phyloP scores from a whole-genome alignment of 2,888 invertebrate genomes.

The Stegophylla sp. region DNA sequence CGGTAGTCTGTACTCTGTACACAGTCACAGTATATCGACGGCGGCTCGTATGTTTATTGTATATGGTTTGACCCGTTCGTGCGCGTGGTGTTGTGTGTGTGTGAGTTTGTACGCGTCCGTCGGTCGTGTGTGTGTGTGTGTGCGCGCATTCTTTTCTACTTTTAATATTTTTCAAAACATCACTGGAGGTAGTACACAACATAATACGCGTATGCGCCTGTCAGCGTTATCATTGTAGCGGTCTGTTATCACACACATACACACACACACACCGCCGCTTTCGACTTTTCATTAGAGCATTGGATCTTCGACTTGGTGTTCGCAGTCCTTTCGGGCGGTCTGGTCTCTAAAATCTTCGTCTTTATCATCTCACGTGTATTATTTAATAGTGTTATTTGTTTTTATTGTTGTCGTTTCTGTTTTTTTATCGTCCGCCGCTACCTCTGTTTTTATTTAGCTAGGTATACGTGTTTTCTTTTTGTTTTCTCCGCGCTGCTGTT shows the following conservation, averaged over 20 bases:
- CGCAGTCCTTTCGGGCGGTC: constrained; percentile 30
- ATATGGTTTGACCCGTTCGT: too few relatives aligned
- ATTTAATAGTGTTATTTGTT: not conserved
- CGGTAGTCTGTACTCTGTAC: too few relatives aligned
- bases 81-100: too few relatives aligned
- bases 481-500: not conserved
- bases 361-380: too few relatives aligned
- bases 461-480: not conserved
- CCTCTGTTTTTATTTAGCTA: not conserved
- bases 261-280: too few relatives aligned
- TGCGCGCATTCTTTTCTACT: constrained; percentile 4
- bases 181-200: not conserved
- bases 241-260: constrained; percentile 25
- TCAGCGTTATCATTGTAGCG: constrained; percentile 20
- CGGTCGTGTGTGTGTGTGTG: not conserved
- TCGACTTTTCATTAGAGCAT: constrained; percentile 9
- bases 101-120: not conserved
- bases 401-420: not conserved
- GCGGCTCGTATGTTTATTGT: too few relatives aligned
- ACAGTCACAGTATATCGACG: not conserved
- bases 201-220: not conserved
- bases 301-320: not conserved
- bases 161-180: not conserved
- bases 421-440: constrained; percentile 2
- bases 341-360: not conserved